Percentiles rank a stretch among this genome's conserved stretches.
phyloP scores from a whole-genome alignment of 2,888 invertebrate genomes.

The Yponomeuta plumbellus region DNA sequence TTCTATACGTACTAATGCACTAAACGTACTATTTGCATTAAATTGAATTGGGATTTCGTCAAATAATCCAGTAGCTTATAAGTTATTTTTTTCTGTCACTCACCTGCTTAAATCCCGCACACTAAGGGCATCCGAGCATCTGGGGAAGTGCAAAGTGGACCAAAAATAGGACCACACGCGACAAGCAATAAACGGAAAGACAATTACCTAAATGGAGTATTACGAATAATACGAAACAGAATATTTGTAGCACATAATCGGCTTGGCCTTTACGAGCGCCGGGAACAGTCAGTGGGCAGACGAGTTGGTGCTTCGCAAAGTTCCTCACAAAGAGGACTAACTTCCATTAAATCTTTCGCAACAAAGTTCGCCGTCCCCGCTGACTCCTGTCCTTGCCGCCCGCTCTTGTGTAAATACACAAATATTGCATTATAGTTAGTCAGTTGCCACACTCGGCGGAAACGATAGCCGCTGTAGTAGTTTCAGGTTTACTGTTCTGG shows the following conservation, averaged over 20 bases:
- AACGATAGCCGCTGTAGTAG: not conserved
- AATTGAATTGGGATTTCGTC: too few relatives aligned
- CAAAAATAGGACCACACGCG: too few relatives aligned
- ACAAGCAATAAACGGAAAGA: too few relatives aligned
- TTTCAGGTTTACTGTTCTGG: not conserved
- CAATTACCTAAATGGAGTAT: too few relatives aligned
- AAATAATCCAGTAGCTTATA: too few relatives aligned
- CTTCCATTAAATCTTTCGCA: constrained; percentile 75
- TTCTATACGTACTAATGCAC: too few relatives aligned
- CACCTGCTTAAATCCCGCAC: too few relatives aligned
- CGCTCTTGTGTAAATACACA: constrained; percentile 9
- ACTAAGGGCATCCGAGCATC: too few relatives aligned
- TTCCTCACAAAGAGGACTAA: constrained; percentile 68
- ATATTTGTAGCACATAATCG: not conserved
- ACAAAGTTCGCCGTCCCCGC: constrained; percentile 56
- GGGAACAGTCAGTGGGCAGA: constrained; percentile 48
- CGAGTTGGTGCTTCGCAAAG: constrained; percentile 53
- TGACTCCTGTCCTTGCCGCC: constrained; percentile 38
- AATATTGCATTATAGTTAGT: constrained; percentile 1
- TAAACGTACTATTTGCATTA: too few relatives aligned
- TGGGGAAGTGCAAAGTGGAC: too few relatives aligned
- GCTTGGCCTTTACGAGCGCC: constrained; percentile 24
- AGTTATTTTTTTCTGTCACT: too few relatives aligned
- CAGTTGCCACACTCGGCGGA: not conserved
- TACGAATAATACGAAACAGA: not conserved